Conservation (phyloP, 2,113 vertebrate species). For the Chaenogobius annularis region DNA sequence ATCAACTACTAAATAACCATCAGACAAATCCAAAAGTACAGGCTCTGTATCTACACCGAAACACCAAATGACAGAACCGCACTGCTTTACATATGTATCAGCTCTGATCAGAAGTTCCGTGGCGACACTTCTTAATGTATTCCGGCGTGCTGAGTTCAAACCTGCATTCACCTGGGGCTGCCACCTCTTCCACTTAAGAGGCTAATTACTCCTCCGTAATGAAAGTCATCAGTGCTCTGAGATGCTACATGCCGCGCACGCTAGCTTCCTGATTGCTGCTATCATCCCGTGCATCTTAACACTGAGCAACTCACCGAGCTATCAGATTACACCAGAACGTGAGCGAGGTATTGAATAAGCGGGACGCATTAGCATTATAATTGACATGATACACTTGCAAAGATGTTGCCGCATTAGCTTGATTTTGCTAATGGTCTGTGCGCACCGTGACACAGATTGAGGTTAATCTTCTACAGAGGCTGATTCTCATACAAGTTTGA, state of each 20-base stretch:
- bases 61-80: no score
- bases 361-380: background rate
- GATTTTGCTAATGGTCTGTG: background rate
- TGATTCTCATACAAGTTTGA: background rate
- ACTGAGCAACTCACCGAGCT: slow-evolving; percentile 28
- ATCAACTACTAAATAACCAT: no score
- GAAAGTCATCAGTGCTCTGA: slow-evolving; percentile 63
- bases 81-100: slow-evolving; percentile 12
- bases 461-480: background rate
- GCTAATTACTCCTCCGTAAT: slow-evolving; percentile 67
- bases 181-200: slow-evolving; percentile 47
- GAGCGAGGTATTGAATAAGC: background rate
- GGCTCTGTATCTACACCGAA: no score
- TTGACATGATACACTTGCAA: background rate
- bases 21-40: no score
- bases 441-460: background rate
- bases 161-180: slow-evolving; percentile 47
- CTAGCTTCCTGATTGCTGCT: slow-evolving; percentile 58
- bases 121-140: slow-evolving; percentile 35
- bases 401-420: background rate
- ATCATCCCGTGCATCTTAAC: slow-evolving; percentile 49
- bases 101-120: slow-evolving; percentile 40
- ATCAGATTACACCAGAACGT: slow-evolving; percentile 40
- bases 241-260: slow-evolving; percentile 32
- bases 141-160: slow-evolving; percentile 52